A percentile compares a stretch with the other conserved stretches of the same genome.
Conservation (phyloP, 2,888 invertebrate species). For the Agrochola litura region DNA sequence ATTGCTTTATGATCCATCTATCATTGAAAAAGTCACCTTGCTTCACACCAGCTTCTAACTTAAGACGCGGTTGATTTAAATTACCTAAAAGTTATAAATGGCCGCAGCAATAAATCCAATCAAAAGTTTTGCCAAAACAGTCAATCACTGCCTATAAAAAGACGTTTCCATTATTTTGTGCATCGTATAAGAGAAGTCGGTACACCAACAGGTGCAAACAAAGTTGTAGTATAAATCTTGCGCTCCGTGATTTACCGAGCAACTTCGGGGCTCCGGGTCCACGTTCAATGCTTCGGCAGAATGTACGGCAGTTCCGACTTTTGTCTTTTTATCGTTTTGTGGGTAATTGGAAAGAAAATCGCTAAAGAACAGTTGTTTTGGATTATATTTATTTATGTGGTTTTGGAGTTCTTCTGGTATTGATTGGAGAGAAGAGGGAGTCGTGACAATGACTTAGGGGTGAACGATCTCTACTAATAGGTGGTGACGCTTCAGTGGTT, state of each 20-base stretch:
- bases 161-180: conserved; percentile 41
- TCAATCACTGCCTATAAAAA: conserved; percentile 32
- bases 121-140: conserved; percentile 46
- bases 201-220: conserved; percentile 68
- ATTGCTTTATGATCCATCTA: not conserved
- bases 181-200: conserved; percentile 45
- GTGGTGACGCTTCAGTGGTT: conserved; percentile 33
- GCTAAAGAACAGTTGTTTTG: conserved; percentile 40
- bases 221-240: conserved; percentile 67
- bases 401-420: conserved; percentile 20
- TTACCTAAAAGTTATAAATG: conserved; percentile 30
- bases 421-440: conserved; percentile 11
- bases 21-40: conserved; percentile 13
- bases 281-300: conserved; percentile 54
- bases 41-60: not conserved
- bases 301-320: conserved; percentile 52
- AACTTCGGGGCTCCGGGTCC: conserved; percentile 58
- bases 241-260: conserved; percentile 61
- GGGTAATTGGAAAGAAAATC: conserved; percentile 56
- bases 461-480: conserved; percentile 14
- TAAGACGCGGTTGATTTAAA: conserved; percentile 14
- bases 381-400: conserved; percentile 41
- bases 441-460: conserved; percentile 8
- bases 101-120: conserved; percentile 40
- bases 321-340: conserved; percentile 57